Evolutionary conservation across 2,797 vertebrate genomes (phyloP), one percentile per base, ranked within the genome.

Genomic region (Cyprinella venusta): DNA sequence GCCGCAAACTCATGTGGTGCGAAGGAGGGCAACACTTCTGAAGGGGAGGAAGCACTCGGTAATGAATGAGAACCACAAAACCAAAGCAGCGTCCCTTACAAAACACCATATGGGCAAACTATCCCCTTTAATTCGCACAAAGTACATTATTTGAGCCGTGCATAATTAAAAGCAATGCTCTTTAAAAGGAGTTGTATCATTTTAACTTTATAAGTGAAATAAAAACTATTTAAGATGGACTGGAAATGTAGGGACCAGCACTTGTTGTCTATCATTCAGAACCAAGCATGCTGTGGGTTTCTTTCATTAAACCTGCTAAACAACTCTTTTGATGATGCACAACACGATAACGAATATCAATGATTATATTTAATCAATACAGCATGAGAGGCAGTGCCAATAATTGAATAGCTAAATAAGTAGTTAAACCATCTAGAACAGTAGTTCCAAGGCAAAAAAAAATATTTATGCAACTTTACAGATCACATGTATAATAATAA

Each of bases 261-360:
- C 45, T 63, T 67, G n/a, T 52, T 70, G 24, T 54, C 33, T 61
- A 50, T n/a, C 54, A 56, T 69, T 19, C 16, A 30, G 10, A 33
- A 63, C 10, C 8, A 33, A 12, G 4, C 15, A 2, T 26, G 67
- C 21, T 24, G 21, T 18, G n/a, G 6, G n/a, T 45, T 71, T 63
- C 72, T 8, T 86, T 70, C 33, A 63, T 82, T 56, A 84, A 88
- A 86, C 18, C n/a, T 81, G 68, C 72, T 52, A 80, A 40, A 33
- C 50, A 13, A 59, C 86, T 81, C 71, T 69, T 86, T 61, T 76
- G 86, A 71, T 76, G 30, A 64, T n/a, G 65, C 67, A 76, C 61
- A 80, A 85, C 87, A 89, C 86, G 87, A 80, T 76, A 84, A 69
- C 33, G 79, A 89, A 10, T 52, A 21, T 26, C 59, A 30, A 10